phyloP scores from a whole-genome alignment of 1,140 invertebrate genomes.

The Achroia grisella region DNA sequence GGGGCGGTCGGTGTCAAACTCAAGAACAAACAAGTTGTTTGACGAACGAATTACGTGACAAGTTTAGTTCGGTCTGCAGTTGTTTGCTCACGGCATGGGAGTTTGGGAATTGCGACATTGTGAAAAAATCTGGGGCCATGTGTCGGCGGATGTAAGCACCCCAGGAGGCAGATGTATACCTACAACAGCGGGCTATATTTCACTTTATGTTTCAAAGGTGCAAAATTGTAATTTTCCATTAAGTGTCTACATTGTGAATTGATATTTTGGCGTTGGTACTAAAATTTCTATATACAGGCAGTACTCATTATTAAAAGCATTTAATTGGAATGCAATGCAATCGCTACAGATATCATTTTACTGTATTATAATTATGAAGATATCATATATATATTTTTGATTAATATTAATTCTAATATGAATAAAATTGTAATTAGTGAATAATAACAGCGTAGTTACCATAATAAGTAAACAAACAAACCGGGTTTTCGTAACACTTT shows the following conservation, averaged over 20 bases:
- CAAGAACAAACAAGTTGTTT: conserved; percentile 62
- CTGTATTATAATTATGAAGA: too few species aligned
- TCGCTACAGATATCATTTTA: too few species aligned
- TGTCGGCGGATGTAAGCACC: conserved; percentile 21
- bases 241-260: neutral
- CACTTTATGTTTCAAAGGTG: conserved; percentile 1
- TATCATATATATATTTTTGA: too few species aligned
- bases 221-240: neutral
- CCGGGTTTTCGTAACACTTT: too few species aligned
- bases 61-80: conserved; percentile 31
- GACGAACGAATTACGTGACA: conserved; percentile 63
- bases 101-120: conserved; percentile 33
- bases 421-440: too few species aligned
- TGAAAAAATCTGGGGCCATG: conserved; percentile 17
- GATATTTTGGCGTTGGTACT: too few species aligned
- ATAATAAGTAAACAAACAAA: too few species aligned
- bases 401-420: too few species aligned
- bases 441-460: too few species aligned
- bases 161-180: conserved; percentile 16
- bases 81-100: conserved; percentile 28
- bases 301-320: too few species aligned
- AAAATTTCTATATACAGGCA: too few species aligned
- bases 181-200: neutral
- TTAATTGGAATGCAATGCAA: too few species aligned
- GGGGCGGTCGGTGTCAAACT: conserved; percentile 56